Base-by-base conservation (phyloP, 2,888 invertebrate genomes). In the Amphipoea oculea region DNA sequence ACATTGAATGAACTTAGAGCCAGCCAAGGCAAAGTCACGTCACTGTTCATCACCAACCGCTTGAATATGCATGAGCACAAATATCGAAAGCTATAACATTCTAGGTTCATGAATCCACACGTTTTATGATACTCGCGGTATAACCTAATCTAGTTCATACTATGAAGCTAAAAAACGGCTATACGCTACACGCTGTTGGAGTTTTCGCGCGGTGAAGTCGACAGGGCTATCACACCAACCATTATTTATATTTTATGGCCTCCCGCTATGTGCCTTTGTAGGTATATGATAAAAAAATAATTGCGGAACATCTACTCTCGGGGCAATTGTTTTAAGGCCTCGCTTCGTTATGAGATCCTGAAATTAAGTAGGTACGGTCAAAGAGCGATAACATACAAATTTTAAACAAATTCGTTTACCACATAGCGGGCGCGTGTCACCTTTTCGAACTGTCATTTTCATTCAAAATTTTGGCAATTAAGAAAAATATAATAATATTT, bases 191-290 rank as follows among this genome's bases (percentile, higher is more conserved):
- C 73, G 45, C 17, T 54, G 23, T 62, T 70, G 57, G 73, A 79
- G 73, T 84, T 76, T 82, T 66, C 81, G 81, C 76, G 80, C 76
- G 63, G 76, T 51, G 74, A 85, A 88, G 82, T 85, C 85, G 81
- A 82, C 83, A 82, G 66, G 88, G 82, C 83, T 87, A 88, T 87
- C 89, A 78, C n/a, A 36, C 6, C 66, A 63, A 42, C 83, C 83
- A 88, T 88, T 81, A 85, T 76, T 89, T 82, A 87, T 81, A 75
- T 82, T 88, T 89, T 81, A 88, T 83, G 69, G 80, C 70, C 69
- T 6, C 86, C 71, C 75, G 78, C 76, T 66, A 67, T 69, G 62
- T 65, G 76, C 72, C 67, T 81, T 85, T 81, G 71, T 84, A 60
- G 11, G 57, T 4, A 57, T 81, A 80, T 81, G 88, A 78, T 87